phyloP scores from a whole-genome alignment of 1,140 invertebrate genomes.

The Megalopta genalis region DNA sequence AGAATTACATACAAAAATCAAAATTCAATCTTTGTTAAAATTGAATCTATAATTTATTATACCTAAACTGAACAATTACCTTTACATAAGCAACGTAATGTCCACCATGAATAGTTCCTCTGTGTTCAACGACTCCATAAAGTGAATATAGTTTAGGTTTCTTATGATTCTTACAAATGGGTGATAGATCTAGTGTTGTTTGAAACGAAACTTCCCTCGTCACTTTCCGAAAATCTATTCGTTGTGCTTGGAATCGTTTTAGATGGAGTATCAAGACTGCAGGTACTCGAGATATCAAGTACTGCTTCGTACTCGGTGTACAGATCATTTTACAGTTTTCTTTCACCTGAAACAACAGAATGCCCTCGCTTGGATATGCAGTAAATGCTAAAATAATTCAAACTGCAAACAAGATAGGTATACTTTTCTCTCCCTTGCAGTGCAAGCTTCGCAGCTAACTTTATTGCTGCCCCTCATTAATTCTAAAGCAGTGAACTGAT shows the following conservation, averaged over 20 bases:
- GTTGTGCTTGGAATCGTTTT: conserved; percentile 90
- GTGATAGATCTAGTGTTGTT: conserved; percentile 91
- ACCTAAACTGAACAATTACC: conserved; percentile 74
- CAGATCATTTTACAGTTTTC: conserved; percentile 87
- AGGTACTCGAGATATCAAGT: conserved; percentile 94
- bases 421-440: conserved; percentile 84
- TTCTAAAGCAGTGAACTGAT: conserved; percentile 94
- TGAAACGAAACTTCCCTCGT: conserved; percentile 94
- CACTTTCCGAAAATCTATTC: conserved; percentile 87
- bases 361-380: background rate
- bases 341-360: conserved; percentile 70
- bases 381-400: too few species aligned
- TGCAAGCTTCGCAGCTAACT: conserved; percentile 95
- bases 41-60: background rate
- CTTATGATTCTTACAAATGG: conserved; percentile 91
- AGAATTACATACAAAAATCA: too few species aligned
- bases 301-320: conserved; percentile 94
- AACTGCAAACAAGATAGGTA: background rate
- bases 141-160: conserved; percentile 90
- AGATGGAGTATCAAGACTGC: conserved; percentile 96
- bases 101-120: conserved; percentile 92
- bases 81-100: conserved; percentile 98
- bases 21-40: too few species aligned
- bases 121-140: conserved; percentile 97
- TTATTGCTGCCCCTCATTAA: conserved; percentile 94